Base-by-base conservation (phyloP, 2,888 invertebrate genomes). In the Drosophila multiciliata region DNA sequence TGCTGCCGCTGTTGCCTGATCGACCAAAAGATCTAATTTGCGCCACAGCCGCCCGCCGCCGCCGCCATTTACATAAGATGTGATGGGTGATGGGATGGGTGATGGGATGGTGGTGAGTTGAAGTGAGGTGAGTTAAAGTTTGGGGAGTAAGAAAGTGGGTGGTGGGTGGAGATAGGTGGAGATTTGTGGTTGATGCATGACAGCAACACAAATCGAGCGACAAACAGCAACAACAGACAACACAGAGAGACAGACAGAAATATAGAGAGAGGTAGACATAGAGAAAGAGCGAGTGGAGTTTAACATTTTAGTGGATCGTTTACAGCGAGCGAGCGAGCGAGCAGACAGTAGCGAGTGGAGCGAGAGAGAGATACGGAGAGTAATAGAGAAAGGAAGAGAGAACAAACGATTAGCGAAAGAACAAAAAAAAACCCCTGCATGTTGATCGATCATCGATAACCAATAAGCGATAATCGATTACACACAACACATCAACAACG, bases 11-110 rank as follows among this genome's bases (percentile, higher is more conserved):
- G 86, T 83, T 64, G 86, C 91, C 90, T 92, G 93, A 89, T 93
- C 93, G 80, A 93, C 92, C 78, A 93, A 91, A 70, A 92, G 91
- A 91, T 93, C 92, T 92, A 80, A 67, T 45, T 38, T 72, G 72
- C 88, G 72, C 82, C 82, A 87, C 73, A 89, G 90, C 73, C 88
- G 80, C 90, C 83, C 87, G 87, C 87, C 83, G 82, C 87, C 83
- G 82, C 75, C 82, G 63, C 73, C 75, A 62, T 67, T 55, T 74
- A 49, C 45, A 55, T 50, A 33, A 38, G 36, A 54, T 54, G 36
- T 38, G 7, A 55, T 55, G 17, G n/a, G 52, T 53, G 33, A 55
- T 15, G 23, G 62, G 7, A 55, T 55, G 17, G n/a, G 52, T 53
- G 33, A 55, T 15, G 23, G 62, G 23, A 45, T 45, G 45, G 15